phyloP scores from a whole-genome alignment of 2,888 invertebrate genomes.

The Ichneumoninae sp. region DNA sequence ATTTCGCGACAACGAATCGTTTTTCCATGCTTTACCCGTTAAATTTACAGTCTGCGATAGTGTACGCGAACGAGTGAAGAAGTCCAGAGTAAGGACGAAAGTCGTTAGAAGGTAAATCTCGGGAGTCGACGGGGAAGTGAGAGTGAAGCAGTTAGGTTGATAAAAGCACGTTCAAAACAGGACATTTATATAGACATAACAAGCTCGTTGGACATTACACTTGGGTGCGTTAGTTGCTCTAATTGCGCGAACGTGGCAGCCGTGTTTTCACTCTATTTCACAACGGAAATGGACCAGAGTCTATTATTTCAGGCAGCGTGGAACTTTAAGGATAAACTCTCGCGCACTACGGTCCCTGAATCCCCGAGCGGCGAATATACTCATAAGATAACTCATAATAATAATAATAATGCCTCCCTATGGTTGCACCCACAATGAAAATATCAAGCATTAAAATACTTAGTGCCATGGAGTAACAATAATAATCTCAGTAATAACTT shows the following conservation, averaged over 20 bases:
- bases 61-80: not conserved
- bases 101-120: conserved; percentile 11
- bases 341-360: not conserved
- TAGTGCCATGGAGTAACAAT: not conserved
- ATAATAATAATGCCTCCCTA: not conserved
- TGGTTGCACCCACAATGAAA: not conserved
- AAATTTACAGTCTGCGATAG: not conserved
- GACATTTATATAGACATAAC: conserved; percentile 11
- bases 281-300: conserved; percentile 3
- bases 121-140: not conserved
- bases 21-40: not conserved
- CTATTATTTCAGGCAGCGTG: conserved; percentile 6
- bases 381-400: not conserved
- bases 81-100: not conserved
- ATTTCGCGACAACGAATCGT: not conserved
- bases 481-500: not conserved
- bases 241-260: conserved; percentile 32
- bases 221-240: conserved; percentile 10
- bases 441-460: not conserved
- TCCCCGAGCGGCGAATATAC: not conserved
- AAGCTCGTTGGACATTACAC: conserved; percentile 31
- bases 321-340: conserved; percentile 8
- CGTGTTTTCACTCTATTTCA: not conserved
- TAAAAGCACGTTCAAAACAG: conserved; percentile 24
- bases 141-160: conserved; percentile 35